Evolutionary conservation across 2,797 vertebrate species (phyloP), one percentile per base, ranked within the genome.

Genomic region (Scyliorhinus canicula): DNA sequence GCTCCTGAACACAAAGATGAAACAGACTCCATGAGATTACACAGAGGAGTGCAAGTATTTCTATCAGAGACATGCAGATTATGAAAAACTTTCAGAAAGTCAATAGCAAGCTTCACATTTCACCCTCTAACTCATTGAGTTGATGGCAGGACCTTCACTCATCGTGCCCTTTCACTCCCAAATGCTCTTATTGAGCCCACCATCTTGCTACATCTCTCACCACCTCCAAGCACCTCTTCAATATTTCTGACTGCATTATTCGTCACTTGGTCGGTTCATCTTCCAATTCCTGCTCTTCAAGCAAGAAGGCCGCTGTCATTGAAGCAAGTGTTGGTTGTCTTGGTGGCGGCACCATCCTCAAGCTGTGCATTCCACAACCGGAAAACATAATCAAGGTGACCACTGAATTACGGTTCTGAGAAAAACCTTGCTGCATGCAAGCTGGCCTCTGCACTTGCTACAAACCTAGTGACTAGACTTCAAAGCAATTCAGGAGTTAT

Each of bases 1-100:
- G 91, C 98, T 98, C 97, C 99, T 99, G 97, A 2, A 95, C 69
- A 95, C 28, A 95, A 24, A 95, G 8, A 96, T 9, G 91, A 96
- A 86, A 95, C 95, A 0, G 69, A 95, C 79, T 79, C 91, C 4
- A 7, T 88, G 31, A 88, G 14, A 8, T 82, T 47, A 82, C 79
- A 82, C 40, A 24, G 40, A 5, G 19, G 0, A 55, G 47, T 50
- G 21, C 2, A 19, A 93, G 52, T 57, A 57, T 31, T 40, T 91
- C n/a, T 12, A 74, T 74, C 35, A 77, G 71, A 40, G 74, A 40
- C 1, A 2, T 77, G 14, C 35, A 77, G 14, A 14, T 40, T 12
- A 40, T 19, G 14, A 77, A 77, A n/a, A 14, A 77, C 12, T 19
- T 71, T 12, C 28, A 2, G 31, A 9, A 71, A 35, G 8, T 82